A percentile compares a stretch with the other conserved stretches of the same genome.
Evolutionary conservation across 2,113 vertebrate genomes (phyloP).

Genomic region (Lucifuga dentata): DNA sequence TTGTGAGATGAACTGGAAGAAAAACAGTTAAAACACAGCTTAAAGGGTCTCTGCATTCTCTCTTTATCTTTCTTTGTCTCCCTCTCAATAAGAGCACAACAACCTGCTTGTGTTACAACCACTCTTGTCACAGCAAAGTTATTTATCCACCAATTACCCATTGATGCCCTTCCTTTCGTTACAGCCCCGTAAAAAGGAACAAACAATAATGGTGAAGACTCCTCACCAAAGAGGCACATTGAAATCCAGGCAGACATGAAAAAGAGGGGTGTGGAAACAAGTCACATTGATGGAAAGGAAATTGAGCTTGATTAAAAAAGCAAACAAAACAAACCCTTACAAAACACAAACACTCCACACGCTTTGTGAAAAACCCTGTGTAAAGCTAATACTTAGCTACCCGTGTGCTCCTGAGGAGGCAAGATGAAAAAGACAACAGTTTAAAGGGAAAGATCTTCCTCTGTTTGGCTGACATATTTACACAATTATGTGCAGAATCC

Average conservation of each 20-base stretch:
- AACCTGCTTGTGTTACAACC: constrained; percentile 64
- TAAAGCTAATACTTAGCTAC: constrained; percentile 68
- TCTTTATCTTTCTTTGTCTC: constrained; percentile 36
- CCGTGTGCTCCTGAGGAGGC: constrained; percentile 55
- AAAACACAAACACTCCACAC: constrained; percentile 69
- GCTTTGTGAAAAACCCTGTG: constrained; percentile 63
- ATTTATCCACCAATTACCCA: constrained; percentile 82
- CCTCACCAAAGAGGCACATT: constrained; percentile 58
- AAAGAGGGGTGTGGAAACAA: constrained; percentile 42
- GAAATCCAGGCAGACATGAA: constrained; percentile 67
- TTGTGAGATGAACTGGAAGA: constrained; percentile 52
- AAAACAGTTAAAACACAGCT: constrained; percentile 43
- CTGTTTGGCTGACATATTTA: constrained; percentile 82
- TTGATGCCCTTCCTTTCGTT: constrained; percentile 73
- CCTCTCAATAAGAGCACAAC: constrained; percentile 62
- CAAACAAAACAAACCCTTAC: constrained; percentile 75
- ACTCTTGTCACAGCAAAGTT: constrained; percentile 72
- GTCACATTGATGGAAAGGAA: constrained; percentile 47
- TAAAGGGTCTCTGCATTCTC: constrained; percentile 23
- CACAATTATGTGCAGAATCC: constrained; percentile 76
- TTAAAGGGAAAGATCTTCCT: constrained; percentile 73
- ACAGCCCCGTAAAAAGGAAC: constrained; percentile 63
- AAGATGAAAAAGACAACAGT: constrained; percentile 73
- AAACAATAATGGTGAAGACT: constrained; percentile 73
- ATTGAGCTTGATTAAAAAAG: constrained; percentile 80